Percentiles rank a stretch among this genome's conserved stretches.
Conservation (phyloP, 2,888 invertebrate species). For the Iselma pallidipennis region DNA sequence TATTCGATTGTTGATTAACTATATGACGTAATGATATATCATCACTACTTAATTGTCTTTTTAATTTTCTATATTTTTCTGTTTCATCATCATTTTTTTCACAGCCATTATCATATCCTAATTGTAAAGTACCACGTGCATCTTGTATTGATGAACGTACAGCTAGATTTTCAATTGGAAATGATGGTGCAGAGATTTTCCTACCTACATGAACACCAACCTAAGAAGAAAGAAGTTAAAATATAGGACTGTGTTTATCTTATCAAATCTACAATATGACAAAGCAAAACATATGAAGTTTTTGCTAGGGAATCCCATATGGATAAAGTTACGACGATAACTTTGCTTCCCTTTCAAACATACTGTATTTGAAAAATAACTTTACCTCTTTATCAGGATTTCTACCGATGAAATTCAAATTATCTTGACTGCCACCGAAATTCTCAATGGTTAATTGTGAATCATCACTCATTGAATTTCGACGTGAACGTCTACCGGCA, state of each 20-base stretch:
- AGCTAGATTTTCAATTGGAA: slow-evolving; percentile 64
- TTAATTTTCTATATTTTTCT: slow-evolving; percentile 58
- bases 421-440: slow-evolving; percentile 90
- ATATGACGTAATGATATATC: slow-evolving; percentile 57
- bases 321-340: too few relatives aligned
- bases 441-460: slow-evolving; percentile 91
- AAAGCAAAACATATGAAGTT: too few relatives aligned
- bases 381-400: slow-evolving; percentile 77
- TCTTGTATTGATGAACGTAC: slow-evolving; percentile 77
- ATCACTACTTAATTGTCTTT: slow-evolving; percentile 65
- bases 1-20: slow-evolving; percentile 53
- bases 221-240: too few relatives aligned
- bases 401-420: slow-evolving; percentile 80
- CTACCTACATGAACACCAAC: slow-evolving; percentile 57
- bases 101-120: slow-evolving; percentile 66
- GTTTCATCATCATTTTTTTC: slow-evolving; percentile 67
- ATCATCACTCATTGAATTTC: slow-evolving; percentile 84
- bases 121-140: slow-evolving; percentile 70
- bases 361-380: background rate
- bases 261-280: too few relatives aligned
- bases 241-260: too few relatives aligned
- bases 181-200: slow-evolving; percentile 61
- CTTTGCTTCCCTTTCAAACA: too few relatives aligned
- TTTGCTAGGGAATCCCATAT: too few relatives aligned
- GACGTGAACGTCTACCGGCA: slow-evolving; percentile 81